Percentiles rank a stretch among this genome's conserved stretches.
Conservation (phyloP, 1,140 invertebrate genomes). For the Calliopsis andreniformis region DNA sequence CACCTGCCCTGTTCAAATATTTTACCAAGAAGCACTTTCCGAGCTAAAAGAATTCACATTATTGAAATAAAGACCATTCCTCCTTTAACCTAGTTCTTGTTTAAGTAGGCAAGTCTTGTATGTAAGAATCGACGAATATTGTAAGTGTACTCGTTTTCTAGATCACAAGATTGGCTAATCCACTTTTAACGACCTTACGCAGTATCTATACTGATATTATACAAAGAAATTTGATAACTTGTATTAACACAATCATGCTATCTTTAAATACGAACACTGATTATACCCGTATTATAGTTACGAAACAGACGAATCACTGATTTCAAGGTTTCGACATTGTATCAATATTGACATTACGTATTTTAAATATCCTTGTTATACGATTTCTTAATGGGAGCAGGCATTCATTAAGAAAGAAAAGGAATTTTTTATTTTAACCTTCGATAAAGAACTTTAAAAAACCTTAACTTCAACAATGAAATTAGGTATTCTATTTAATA, state of each 20-base stretch:
- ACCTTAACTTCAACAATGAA: too few relatives aligned
- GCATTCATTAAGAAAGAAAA: not conserved
- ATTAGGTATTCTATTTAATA: too few relatives aligned
- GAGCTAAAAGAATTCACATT: too few relatives aligned
- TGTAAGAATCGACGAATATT: too few relatives aligned
- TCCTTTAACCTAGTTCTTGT: too few relatives aligned
- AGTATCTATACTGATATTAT: too few relatives aligned
- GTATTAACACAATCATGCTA: not conserved
- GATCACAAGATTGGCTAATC: too few relatives aligned
- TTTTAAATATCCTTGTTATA: not conserved
- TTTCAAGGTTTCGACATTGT: not conserved
- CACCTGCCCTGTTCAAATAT: not conserved
- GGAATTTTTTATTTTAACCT: too few relatives aligned
- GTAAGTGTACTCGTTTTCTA: too few relatives aligned
- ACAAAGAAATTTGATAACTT: not conserved
- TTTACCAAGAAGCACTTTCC: not conserved
- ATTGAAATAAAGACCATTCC: not conserved
- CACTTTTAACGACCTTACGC: too few relatives aligned
- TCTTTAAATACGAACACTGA: not conserved
- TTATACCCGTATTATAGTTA: slow-evolving; percentile 4
- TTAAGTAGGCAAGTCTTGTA: too few relatives aligned
- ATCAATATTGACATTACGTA: not conserved
- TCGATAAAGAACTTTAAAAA: too few relatives aligned
- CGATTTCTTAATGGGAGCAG: not conserved
- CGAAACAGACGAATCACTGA: not conserved